Evolutionary conservation across 2,888 invertebrate species (phyloP).

Genomic region (Chirona hameri): DNA sequence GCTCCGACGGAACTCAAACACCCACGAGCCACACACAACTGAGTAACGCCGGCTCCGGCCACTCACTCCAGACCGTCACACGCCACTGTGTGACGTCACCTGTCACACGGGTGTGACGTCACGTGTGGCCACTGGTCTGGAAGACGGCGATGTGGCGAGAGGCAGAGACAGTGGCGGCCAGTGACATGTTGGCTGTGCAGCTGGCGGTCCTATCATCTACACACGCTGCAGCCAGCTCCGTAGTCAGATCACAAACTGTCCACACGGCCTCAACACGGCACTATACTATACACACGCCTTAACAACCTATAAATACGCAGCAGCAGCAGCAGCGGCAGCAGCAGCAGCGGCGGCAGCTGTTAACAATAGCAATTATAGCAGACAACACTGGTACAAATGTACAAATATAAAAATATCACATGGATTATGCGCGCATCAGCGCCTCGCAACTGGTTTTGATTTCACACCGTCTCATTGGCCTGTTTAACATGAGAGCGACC

Average conservation of each 20-base stretch:
- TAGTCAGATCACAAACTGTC: neutral
- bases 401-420: constrained; percentile 24
- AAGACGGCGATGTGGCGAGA: neutral
- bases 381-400: neutral
- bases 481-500: neutral
- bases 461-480: neutral
- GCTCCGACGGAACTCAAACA: too few species aligned
- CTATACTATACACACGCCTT: neutral
- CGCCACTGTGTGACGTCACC: too few species aligned
- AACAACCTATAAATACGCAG: neutral
- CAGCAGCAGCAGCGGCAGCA: neutral
- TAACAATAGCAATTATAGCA: neutral
- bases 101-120: too few species aligned
- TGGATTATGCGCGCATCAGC: neutral
- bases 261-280: neutral
- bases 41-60: too few species aligned
- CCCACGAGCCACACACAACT: too few species aligned
- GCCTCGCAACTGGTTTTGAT: neutral
- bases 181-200: too few species aligned
- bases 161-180: neutral
- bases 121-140: neutral
- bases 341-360: neutral
- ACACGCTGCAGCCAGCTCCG: neutral
- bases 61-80: too few species aligned
- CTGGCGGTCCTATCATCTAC: neutral